Base-by-base conservation (phyloP, 2,797 vertebrate genomes). In the Poeciliopsis presidionis region DNA sequence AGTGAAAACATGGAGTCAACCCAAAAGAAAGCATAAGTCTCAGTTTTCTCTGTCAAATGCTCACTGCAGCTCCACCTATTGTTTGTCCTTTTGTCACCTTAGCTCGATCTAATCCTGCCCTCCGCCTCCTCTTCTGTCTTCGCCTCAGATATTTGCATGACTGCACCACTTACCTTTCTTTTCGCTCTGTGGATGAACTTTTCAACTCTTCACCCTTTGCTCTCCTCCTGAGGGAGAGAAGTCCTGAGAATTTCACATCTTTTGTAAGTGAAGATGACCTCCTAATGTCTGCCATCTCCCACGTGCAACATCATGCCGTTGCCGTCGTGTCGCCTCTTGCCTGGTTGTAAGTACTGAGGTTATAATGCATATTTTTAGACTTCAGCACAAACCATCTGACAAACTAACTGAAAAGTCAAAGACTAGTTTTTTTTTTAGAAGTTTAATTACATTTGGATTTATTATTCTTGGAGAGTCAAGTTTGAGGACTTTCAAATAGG, bases 181-280 rank as follows among this genome's bases (percentile, higher is more conserved):
- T 80, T 83, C 80, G 76, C 74, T 77, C 79, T 59, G 43, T 9
- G 46, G 63, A 73, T 95, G 93, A 95, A 94, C 93, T 94, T 86
- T 92, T 95, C 91, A 93, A 92, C 93, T 87, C 90, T 84, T 93
- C 85, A 88, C 81, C 88, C 89, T 84, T 84, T 78, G 83, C 77
- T 87, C 89, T 72, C 33, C 69, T 91, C 75, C 85, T 85, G 41
- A 0, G 80, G 84, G 81, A 86, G 72, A 4, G 69, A 57, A 69
- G 41, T 76, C 81, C 84, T 46, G 33, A 80, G 82, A 74, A 74
- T 65, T 86, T 80, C 22, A 1, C 11, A 6, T 72, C 63, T 80
- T 76, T 47, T 69, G 36, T 80, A 76, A 78, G 84, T 78, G 69
- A 0, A 4, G 1, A 25, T 86, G 84, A 87, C 88, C 86, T 90